Evolutionary conservation across 2,888 invertebrate genomes (phyloP), one percentile per base, ranked within the genome.

Genomic region (Seira ritae): DNA sequence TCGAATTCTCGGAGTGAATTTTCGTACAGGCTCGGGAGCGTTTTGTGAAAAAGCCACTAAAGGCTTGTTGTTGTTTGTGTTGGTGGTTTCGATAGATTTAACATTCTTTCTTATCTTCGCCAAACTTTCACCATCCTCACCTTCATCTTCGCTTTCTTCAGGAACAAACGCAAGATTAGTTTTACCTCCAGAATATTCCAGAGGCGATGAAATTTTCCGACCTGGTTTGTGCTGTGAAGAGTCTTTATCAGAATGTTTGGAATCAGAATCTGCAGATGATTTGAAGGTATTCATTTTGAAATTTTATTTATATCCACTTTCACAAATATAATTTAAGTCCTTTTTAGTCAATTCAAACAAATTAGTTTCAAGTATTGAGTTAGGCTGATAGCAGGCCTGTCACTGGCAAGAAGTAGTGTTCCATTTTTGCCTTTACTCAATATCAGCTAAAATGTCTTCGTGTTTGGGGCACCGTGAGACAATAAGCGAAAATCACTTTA

Each of bases 141-240:
- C 31, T 31, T 73, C 86, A 37, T 86, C 86, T 76, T 86, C 86
- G 66, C 76, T 84, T 76, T 86, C 86, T 50, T 86, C 86, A 1
- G 81, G 84, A n/a, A 86, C 86, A 55, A 86, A 86, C 0, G 84
- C 81, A 19, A 86, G 55, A 22, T 86, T 86, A 15, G 75, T 75
- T 68, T 84, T 84, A 0, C 82, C 84, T 50, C 55, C 0, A 71
- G 46, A 60, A 72, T 55, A 23, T 1, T 74, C 73, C 17, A 73
- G 19, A 12, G 68, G 80, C 24, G 73, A 74, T 8, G 80, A 80
- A 42, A 74, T 62, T 62, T 80, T 80, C 6, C 80, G 4, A 8
- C 31, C 31, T 31, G 78, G 66, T 24, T 78, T 78, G 0, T 31
- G 31, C 31, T 31, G 8, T 8, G 73, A 10, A 6, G 60, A 20